These are phyloP conservation scores for Drosophila melanocephala DNA, from an alignment of 2,888 invertebrate genomes.

Conservation along the genomic window DNA sequence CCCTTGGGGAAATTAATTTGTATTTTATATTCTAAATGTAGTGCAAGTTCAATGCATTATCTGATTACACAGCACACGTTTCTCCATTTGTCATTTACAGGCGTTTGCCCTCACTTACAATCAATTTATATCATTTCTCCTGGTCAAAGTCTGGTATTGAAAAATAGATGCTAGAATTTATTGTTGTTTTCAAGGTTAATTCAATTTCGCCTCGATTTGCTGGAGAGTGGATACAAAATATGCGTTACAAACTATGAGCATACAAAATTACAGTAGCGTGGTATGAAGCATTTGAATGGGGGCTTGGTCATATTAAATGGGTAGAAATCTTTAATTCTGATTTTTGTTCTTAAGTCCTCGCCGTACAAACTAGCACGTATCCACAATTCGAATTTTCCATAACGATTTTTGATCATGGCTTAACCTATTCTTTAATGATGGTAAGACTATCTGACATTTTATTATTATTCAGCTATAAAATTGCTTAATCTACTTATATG, in stretches of 20 bases:
- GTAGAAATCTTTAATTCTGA: neutral
- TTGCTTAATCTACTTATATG: neutral
- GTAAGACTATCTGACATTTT: neutral
- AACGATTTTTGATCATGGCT: neutral
- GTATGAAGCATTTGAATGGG: neutral
- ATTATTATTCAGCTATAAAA: neutral
- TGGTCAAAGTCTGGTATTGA: neutral
- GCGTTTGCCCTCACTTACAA: slow-evolving; percentile 32
- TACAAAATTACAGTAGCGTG: neutral
- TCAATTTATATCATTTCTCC: slow-evolving; percentile 21
- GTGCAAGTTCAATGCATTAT: slow-evolving; percentile 48
- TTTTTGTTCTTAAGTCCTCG: no score
- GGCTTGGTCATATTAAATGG: neutral
- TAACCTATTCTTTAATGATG: neutral
- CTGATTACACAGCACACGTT: slow-evolving; percentile 52
- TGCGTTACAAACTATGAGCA: neutral
- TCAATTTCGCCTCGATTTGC: slow-evolving; percentile 47
- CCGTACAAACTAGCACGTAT: neutral
- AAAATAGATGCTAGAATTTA: slow-evolving; percentile 31
- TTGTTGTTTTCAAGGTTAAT: slow-evolving; percentile 64
- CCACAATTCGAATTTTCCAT: neutral
- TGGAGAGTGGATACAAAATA: slow-evolving; percentile 1
- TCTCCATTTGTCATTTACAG: slow-evolving; percentile 21
- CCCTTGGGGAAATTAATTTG: slow-evolving; percentile 11
- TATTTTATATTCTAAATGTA: slow-evolving; percentile 8